These are phyloP conservation scores for Boloria euphrosyne DNA, from an alignment of 2,888 invertebrate species.

Conservation along the genomic window DNA sequence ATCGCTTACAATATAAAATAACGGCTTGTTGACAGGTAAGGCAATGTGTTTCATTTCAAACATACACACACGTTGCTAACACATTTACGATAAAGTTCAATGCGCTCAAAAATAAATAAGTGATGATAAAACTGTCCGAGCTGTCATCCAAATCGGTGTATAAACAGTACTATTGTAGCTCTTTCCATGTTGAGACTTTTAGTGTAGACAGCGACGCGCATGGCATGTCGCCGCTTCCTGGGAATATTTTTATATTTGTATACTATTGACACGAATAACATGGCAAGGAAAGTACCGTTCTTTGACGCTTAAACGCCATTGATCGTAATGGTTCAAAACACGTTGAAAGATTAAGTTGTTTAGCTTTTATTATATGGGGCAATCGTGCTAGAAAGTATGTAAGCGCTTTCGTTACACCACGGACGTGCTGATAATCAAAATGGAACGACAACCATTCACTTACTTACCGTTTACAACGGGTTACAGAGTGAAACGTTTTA, in stretches of 20 bases:
- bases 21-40: background rate
- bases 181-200: conserved; percentile 53
- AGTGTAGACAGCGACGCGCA: conserved; percentile 49
- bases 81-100: conserved; percentile 50
- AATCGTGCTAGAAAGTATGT: conserved; percentile 72
- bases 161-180: conserved; percentile 58
- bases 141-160: conserved; percentile 54
- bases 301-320: conserved; percentile 25
- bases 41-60: no score
- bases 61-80: background rate
- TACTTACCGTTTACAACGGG: background rate
- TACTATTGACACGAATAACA: conserved; percentile 24
- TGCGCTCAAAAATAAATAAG: conserved; percentile 56
- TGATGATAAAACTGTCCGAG: conserved; percentile 61
- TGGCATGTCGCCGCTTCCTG: conserved; percentile 60
- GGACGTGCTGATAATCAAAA: conserved; percentile 51
- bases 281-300: conserved; percentile 13
- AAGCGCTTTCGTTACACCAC: conserved; percentile 61
- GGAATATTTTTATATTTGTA: conserved; percentile 52
- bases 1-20: conserved; percentile 31
- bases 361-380: conserved; percentile 61
- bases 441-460: conserved; percentile 32
- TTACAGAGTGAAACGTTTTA: conserved; percentile 20
- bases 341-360: conserved; percentile 60
- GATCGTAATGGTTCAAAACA: conserved; percentile 30